phyloP scores from a whole-genome alignment of 2,888 invertebrate species.

The Yponomeuta malinellus region DNA sequence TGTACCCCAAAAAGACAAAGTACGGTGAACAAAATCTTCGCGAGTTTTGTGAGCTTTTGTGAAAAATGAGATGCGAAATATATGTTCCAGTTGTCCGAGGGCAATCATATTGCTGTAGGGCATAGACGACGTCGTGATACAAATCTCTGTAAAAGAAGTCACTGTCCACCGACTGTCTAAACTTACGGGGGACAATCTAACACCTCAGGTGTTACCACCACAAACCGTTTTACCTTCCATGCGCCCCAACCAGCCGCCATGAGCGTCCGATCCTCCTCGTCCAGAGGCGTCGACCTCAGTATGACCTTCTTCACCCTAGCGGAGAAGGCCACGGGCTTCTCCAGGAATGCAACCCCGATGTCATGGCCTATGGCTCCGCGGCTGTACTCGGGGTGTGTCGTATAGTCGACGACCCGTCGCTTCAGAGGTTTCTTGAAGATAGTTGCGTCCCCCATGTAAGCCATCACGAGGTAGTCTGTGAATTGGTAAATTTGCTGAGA shows the following conservation, averaged over 20 bases:
- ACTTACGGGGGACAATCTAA: not conserved
- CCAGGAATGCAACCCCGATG: conserved; percentile 11
- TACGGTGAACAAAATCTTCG: too few species aligned
- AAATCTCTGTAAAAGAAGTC: too few species aligned
- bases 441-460: conserved; percentile 3
- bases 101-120: too few species aligned
- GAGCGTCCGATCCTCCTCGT: not conserved
- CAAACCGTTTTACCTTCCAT: conserved; percentile 6
- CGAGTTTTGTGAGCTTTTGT: too few species aligned
- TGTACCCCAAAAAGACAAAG: too few species aligned
- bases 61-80: too few species aligned
- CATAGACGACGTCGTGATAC: too few species aligned
- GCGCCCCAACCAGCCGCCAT: conserved; percentile 14
- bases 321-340: conserved; percentile 10
- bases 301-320: conserved; percentile 7
- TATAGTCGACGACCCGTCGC: conserved; percentile 7
- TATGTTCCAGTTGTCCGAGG: too few species aligned
- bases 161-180: not conserved
- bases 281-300: not conserved
- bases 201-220: too few species aligned
- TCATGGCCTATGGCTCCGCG: not conserved
- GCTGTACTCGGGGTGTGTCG: conserved; percentile 8
- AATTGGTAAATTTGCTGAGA: too few species aligned
- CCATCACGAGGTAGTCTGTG: not conserved
- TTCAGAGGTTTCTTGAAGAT: not conserved